A percentile compares a stretch with the other conserved stretches of the same genome.
Conservation (phyloP, 2,113 vertebrate species). For the Rhinoderma darwinii region DNA sequence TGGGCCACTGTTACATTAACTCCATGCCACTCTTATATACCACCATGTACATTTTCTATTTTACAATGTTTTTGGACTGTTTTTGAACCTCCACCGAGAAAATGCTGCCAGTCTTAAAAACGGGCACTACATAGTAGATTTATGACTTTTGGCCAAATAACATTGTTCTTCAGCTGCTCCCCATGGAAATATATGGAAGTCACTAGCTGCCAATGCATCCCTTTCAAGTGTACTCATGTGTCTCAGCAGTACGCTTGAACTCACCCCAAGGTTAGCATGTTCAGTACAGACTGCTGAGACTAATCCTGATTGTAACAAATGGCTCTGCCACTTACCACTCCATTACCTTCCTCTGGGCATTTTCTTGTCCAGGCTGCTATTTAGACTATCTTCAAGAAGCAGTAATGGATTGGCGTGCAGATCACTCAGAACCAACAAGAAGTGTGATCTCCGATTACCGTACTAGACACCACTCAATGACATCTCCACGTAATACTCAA, state of each 20-base stretch:
- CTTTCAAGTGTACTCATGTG: conserved; percentile 25
- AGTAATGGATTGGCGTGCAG: conserved; percentile 35
- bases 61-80: background rate
- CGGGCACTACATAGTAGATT: background rate
- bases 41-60: background rate
- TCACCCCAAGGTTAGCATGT: background rate
- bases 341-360: conserved; percentile 4
- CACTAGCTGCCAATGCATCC: conserved; percentile 7
- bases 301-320: conserved; percentile 48
- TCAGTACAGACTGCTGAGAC: conserved; percentile 1
- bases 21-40: background rate
- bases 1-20: background rate
- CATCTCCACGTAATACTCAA: background rate
- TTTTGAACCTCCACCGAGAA: background rate
- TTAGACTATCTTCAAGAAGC: conserved; percentile 8
- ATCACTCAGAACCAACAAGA: conserved; percentile 17
- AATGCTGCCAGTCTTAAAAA: background rate
- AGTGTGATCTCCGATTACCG: background rate
- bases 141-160: conserved; percentile 18
- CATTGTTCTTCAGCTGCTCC: conserved; percentile 34
- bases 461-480: background rate
- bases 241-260: conserved; percentile 29
- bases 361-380: background rate
- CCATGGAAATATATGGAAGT: conserved; percentile 22
- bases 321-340: background rate